Conservation (phyloP, 2,113 vertebrate species). For the Gadus chalcogrammus region DNA sequence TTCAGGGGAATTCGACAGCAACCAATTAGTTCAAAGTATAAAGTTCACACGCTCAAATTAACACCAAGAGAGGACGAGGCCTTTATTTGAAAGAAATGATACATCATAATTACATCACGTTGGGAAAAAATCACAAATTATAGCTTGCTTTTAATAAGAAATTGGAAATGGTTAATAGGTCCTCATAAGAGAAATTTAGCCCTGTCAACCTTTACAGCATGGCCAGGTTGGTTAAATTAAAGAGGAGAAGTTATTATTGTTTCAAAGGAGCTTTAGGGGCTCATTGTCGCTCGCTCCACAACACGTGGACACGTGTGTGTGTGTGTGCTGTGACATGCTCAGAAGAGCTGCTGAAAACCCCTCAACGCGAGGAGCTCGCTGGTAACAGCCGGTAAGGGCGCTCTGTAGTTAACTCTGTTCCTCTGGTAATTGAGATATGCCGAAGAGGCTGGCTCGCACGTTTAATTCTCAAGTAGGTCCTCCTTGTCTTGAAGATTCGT, state of each 20-base stretch:
- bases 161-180: slow-evolving; percentile 67
- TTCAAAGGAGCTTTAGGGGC: slow-evolving; percentile 32
- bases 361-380: neutral
- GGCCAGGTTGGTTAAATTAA: slow-evolving; percentile 55
- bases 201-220: slow-evolving; percentile 44
- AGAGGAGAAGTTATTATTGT: slow-evolving; percentile 62
- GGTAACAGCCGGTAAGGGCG: neutral
- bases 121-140: slow-evolving; percentile 61
- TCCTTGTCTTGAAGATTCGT: slow-evolving; percentile 43
- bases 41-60: slow-evolving; percentile 74
- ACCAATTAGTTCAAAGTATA: slow-evolving; percentile 77
- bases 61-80: slow-evolving; percentile 65
- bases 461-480: slow-evolving; percentile 46
- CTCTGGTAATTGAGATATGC: slow-evolving; percentile 57
- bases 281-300: slow-evolving; percentile 37
- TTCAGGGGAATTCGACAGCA: slow-evolving; percentile 71
- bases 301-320: neutral
- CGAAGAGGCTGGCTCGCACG: slow-evolving; percentile 44
- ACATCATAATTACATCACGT: slow-evolving; percentile 70
- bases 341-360: neutral
- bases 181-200: slow-evolving; percentile 65
- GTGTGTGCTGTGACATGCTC: neutral
- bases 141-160: slow-evolving; percentile 68
- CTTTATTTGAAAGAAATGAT: slow-evolving; percentile 71
- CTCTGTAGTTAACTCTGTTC: slow-evolving; percentile 43